Evolutionary conservation across 1,140 invertebrate genomes (phyloP), one percentile per base, ranked within the genome.

Genomic region (Lepidostoma basale): DNA sequence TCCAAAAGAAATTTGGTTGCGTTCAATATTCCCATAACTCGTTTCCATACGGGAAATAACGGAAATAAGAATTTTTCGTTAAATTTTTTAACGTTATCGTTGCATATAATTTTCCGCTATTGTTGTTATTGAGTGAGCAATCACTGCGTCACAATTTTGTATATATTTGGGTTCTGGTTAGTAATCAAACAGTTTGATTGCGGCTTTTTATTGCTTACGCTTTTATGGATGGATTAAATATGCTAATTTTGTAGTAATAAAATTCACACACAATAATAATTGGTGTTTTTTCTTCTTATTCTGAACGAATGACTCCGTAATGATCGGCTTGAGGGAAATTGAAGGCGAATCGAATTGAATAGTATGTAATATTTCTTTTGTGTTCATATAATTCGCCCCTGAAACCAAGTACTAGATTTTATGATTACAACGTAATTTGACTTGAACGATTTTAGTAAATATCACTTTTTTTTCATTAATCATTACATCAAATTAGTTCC

Each of bases 161-260:
- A 39, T 23, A 59, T 39, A 59, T 59, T 59, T 40, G 12, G 20
- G 18, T 40, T 39, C 54, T 59, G 33, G 36, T 59, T 59, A 22
- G 54, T 39, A 59, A 59, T 59, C 54, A 59, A 40, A 59, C 33
- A 36, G 8, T 59, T 59, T 59, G 54, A 59, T 39, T 59, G 23
- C 22, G 54, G 54, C 12, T 39, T 14, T 59, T 59, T 59, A 59
- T 59, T 59, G 54, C 54, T 14, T 39, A 40, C 54, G 40, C 12
- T 59, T 39, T 59, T 60, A 60, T 60, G 39, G 39, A 60, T 60
- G 56, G 56, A 60, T 60, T 60, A 60, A 25, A 60, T 60, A 60
- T 60, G 56, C 22, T 60, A 60, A 60, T 60, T n/a, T 42, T 60
- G 56, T 60, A n/a, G 56, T 60, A 60, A 60, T 60, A 60, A 60